Evolutionary conservation across 2,113 vertebrate genomes (phyloP).

Genomic region (Columba janthina): DNA sequence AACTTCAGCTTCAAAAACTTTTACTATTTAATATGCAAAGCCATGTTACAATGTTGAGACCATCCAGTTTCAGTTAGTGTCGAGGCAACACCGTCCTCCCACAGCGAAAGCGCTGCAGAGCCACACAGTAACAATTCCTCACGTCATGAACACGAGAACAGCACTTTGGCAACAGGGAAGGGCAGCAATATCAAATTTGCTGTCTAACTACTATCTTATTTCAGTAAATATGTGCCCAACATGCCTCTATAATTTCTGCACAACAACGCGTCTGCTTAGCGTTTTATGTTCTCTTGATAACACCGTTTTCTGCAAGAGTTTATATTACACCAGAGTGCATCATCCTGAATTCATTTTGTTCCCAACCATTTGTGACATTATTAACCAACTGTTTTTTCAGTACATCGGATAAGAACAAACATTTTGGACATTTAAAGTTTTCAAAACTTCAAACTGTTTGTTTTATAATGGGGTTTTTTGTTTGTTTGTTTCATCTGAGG

Average conservation of each 20-base stretch:
- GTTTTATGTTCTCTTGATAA: background rate
- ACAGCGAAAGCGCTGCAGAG: background rate
- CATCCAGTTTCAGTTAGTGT: fast-evolving
- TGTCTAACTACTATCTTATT: background rate
- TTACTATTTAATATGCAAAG: background rate
- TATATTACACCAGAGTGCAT: background rate
- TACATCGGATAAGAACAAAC: background rate
- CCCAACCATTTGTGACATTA: constrained; percentile 3
- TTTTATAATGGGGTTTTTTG: background rate
- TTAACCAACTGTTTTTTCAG: constrained; percentile 23
- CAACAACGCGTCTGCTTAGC: background rate
- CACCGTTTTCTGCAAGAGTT: background rate
- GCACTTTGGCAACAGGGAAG: background rate
- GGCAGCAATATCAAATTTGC: background rate
- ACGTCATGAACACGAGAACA: background rate
- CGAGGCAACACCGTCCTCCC: background rate
- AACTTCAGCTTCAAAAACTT: background rate
- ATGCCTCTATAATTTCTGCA: background rate
- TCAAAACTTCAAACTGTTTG: background rate
- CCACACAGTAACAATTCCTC: background rate
- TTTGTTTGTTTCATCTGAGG: background rate
- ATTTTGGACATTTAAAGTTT: background rate
- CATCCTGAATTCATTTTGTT: constrained; percentile 3
- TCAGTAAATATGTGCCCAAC: background rate
- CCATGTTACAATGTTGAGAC: background rate